A percentile compares a stretch with the other conserved stretches of the same genome.
These are phyloP conservation scores for Onthophagus taurus DNA, from an alignment of 1,140 invertebrate genomes.

Conservation along the genomic window DNA sequence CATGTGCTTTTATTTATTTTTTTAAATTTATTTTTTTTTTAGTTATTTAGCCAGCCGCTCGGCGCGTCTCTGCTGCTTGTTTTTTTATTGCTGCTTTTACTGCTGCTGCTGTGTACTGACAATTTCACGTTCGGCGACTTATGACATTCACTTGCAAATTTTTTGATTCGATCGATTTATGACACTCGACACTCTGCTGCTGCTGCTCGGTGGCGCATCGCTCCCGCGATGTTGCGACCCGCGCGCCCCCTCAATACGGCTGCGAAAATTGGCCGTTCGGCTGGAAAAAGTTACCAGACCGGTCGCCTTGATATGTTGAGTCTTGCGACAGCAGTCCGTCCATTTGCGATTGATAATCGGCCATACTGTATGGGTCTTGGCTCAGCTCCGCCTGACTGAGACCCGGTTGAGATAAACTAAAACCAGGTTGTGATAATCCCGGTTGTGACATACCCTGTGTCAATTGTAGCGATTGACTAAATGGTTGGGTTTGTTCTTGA, in stretches of 20 bases:
- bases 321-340: slow-evolving; percentile 92
- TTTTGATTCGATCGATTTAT: slow-evolving; percentile 6
- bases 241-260: slow-evolving; percentile 32
- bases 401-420: slow-evolving; percentile 53
- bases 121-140: slow-evolving; percentile 10
- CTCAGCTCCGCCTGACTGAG: slow-evolving; percentile 73
- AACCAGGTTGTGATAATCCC: slow-evolving; percentile 59
- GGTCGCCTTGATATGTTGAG: slow-evolving; percentile 77
- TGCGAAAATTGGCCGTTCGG: slow-evolving; percentile 52
- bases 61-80: neutral
- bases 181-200: slow-evolving; percentile 1
- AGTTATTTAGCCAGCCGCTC: too few species aligned
- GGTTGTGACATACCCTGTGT: slow-evolving; percentile 61
- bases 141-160: slow-evolving; percentile 10
- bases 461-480: slow-evolving; percentile 49
- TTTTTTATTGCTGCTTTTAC: neutral
- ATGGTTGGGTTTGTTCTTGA: slow-evolving; percentile 51
- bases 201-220: slow-evolving; percentile 17
- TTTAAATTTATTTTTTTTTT: neutral
- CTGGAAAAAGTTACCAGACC: slow-evolving; percentile 54
- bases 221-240: slow-evolving; percentile 32
- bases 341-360: slow-evolving; percentile 88
- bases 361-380: slow-evolving; percentile 80
- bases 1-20: neutral
- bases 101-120: slow-evolving; percentile 8